A percentile compares a stretch with the other conserved stretches of the same genome.
Conservation (phyloP, 2,113 vertebrate species). For the Cricetomys ansorgei region DNA sequence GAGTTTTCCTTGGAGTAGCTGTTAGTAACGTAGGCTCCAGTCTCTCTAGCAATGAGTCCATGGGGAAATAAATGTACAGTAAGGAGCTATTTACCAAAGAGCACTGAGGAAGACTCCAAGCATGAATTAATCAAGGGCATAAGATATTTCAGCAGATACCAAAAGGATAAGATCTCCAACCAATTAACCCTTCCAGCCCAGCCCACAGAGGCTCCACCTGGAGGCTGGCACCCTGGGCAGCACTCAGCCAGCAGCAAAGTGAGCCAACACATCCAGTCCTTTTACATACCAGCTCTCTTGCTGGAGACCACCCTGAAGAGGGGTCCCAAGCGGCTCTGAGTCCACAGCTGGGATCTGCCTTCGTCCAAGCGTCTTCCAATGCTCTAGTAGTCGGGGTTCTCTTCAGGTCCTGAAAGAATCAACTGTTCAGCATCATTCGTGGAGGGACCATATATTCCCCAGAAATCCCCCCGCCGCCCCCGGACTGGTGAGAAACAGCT, state of each 20-base stretch:
- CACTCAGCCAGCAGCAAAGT: background rate
- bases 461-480: constrained; percentile 47
- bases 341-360: background rate
- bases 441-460: background rate
- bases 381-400: background rate
- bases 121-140: constrained; percentile 70
- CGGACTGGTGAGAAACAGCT: background rate
- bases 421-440: background rate
- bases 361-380: constrained; percentile 25
- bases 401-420: constrained; percentile 55
- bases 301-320: background rate
- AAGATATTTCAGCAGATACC: constrained; percentile 54
- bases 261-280: background rate
- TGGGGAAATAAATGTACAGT: constrained; percentile 59
- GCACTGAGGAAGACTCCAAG: constrained; percentile 35
- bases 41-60: background rate
- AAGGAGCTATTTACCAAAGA: constrained; percentile 66
- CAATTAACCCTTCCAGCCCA: background rate
- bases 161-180: constrained; percentile 43
- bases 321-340: background rate
- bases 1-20: constrained; percentile 78
- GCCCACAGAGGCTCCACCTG: background rate
- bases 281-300: constrained; percentile 33
- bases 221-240: background rate
- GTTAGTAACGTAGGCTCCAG: constrained; percentile 64